Base-by-base conservation (phyloP, 2,113 vertebrate genomes). In the Delphinapterus leucas region DNA sequence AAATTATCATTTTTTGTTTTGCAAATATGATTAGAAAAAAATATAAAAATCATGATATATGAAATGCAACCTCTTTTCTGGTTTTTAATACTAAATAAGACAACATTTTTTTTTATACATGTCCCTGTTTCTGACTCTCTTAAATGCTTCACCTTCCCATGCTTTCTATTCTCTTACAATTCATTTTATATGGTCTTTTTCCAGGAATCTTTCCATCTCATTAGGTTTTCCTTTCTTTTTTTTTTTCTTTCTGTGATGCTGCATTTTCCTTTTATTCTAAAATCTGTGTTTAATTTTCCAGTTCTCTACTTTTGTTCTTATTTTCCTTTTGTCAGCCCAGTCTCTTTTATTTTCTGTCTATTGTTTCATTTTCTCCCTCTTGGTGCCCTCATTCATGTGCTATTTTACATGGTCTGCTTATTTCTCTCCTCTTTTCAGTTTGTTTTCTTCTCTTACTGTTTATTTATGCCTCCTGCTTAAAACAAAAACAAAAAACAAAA, bases 211-310 rank as follows among this genome's bases (percentile, higher is more conserved):
- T 87, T 97, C 80, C 68, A 60, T 95, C 17, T 60, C 74, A 84
- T 93, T 97, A 95, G 49, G 47, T 82, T 95, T 94, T 90, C 65
- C 55, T 88, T 88, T 76, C 41, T 88, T 89, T 80, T 20, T 44
- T 11, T 26, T n/a, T 26, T 17, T 13, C 14, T 74, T 93, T 90
- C 68, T 70, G 53, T 82, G 61, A 71, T 96, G 81, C 76, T 93
- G 7, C 71, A 28, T 93, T 88, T 96, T 84, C 76, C 93, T 71
- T 97, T 97, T 92, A 97, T 96, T 93, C 68, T 93, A 83, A 41
- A 96, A 96, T 97, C 98, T 97, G 98, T 93, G 58, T 96, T 96
- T 96, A 97, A 98, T 98, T 97, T 98, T 84, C 96, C 44, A 97
- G 88, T 20, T 87, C 84, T 95, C 65, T 88, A 95, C 95, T 95